These are phyloP conservation scores for Acanthosepion lycidas DNA, from an alignment of 2,888 invertebrate genomes.

Conservation along the genomic window DNA sequence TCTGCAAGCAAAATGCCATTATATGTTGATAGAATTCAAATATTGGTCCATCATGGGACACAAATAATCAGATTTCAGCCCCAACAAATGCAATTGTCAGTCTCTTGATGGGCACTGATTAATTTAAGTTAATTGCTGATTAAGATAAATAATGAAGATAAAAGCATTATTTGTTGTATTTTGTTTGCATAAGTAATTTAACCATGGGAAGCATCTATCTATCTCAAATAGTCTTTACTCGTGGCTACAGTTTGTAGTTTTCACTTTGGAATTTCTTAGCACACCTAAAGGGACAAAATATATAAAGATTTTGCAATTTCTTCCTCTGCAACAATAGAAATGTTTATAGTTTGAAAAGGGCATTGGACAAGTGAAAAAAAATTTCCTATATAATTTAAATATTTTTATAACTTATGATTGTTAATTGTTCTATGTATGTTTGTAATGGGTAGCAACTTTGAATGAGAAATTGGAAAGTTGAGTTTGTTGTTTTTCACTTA, in stretches of 20 bases:
- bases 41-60: neutral
- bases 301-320: too few relatives aligned
- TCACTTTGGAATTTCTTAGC: neutral
- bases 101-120: slow-evolving; percentile 14
- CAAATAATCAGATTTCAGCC: neutral
- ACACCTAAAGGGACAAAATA: neutral
- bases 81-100: neutral
- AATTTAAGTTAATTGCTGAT: neutral
- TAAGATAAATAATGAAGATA: neutral
- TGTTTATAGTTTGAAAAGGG: too few relatives aligned
- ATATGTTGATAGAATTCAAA: neutral
- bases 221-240: too few relatives aligned
- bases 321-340: too few relatives aligned
- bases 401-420: too few relatives aligned
- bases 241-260: neutral
- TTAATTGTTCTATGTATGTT: too few relatives aligned
- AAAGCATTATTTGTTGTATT: neutral
- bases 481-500: too few relatives aligned
- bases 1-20: neutral
- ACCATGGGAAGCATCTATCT: neutral
- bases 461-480: too few relatives aligned
- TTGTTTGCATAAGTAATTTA: neutral
- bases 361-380: too few relatives aligned
- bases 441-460: too few relatives aligned
- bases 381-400: too few relatives aligned